Evolutionary conservation across 1,140 invertebrate genomes (phyloP), one percentile per base, ranked within the genome.

Genomic region (Drosophila repleta): DNA sequence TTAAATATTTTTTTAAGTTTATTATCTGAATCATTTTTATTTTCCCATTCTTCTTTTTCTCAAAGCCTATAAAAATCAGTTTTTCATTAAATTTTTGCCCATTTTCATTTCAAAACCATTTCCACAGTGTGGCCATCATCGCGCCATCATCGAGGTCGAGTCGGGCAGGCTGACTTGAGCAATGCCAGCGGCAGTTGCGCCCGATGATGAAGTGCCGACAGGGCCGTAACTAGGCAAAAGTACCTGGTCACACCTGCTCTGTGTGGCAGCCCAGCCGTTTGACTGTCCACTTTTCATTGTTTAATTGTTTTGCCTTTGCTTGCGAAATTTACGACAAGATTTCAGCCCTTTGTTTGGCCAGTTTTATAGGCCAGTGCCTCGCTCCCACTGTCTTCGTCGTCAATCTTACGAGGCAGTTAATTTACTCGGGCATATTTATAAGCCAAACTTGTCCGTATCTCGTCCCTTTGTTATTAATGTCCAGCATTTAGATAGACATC

Each of bases 131-230:
- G 55, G 56, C 18, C n/a, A n/a, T n/a, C n/a, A 35, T 35, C 32
- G 61, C 15, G 29, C 32, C 32, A 32, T n/a, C 24, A 49, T 49
- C 1, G 11, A 45, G 4, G n/a, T 10, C 7, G 29, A 20, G 15
- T 5, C 5, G 10, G n/a, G 8, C 11, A 13, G 20, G 41, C 56
- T 35, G 35, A 35, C 37, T 70, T 64, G 51, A 68, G 65, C 15
- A 37, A 68, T 62, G 49, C 55, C 32, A 57, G n/a, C 6, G 32
- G 26, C 64, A 69, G 39, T 49, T 67, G 64, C 57, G 68, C 56
- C 41, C 17, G 68, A 71, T 73, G 64, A 73, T 73, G 70, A 67
- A 73, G 70, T 73, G 70, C 64, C 20, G 64, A 73, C 70, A 73
- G 70, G 57, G 41, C 48, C 46, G 56, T 62, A 68, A 73, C 57